Percentiles rank a stretch among this genome's conserved stretches.
These are phyloP conservation scores for Aphis craccivora DNA, from an alignment of 1,140 invertebrate genomes.

Conservation along the genomic window DNA sequence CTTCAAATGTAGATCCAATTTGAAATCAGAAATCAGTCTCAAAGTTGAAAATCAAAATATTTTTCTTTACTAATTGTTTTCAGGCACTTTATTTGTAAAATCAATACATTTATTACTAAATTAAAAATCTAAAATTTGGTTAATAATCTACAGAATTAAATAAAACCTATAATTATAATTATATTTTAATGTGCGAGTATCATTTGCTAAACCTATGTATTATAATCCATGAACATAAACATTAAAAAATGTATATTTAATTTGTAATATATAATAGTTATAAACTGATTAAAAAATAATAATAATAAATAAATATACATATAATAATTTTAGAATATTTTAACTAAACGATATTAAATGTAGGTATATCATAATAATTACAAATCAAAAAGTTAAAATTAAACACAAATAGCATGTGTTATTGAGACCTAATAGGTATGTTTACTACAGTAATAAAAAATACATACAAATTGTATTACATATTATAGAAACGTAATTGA, in stretches of 20 bases:
- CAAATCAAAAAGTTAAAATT: neutral
- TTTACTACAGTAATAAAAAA: neutral
- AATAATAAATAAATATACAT: too few species aligned
- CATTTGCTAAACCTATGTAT: neutral
- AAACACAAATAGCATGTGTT: neutral
- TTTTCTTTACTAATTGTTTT: neutral
- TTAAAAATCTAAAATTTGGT: neutral
- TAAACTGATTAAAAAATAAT: too few species aligned
- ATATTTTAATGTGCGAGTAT: neutral
- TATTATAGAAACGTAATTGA: neutral
- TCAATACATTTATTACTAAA: neutral
- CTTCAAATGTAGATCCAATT: too few species aligned
- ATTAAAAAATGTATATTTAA: neutral
- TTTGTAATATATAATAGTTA: too few species aligned
- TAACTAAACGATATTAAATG: neutral
- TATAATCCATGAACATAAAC: neutral
- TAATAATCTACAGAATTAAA: neutral
- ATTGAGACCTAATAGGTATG: neutral
- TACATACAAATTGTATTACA: neutral
- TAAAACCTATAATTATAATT: neutral
- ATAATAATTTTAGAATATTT: neutral
- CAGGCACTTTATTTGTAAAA: neutral
- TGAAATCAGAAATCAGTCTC: too few species aligned
- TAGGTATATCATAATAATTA: neutral
- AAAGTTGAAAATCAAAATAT: too few species aligned